phyloP scores from a whole-genome alignment of 2,888 invertebrate species.

The Iselma pallidipennis region DNA sequence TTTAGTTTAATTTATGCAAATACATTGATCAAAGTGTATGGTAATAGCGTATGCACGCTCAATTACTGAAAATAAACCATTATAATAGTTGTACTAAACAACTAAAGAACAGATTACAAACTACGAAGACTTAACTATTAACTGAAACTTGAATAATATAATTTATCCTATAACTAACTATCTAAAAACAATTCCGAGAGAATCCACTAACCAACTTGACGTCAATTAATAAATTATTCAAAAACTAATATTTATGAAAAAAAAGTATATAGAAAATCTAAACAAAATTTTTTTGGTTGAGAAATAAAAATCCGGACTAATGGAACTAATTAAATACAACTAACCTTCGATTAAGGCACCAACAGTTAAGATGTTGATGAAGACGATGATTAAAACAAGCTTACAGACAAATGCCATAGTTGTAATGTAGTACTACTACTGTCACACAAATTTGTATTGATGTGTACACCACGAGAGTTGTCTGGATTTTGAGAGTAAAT shows the following conservation, averaged over 20 bases:
- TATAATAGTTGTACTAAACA: not conserved
- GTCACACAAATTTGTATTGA: constrained; percentile 27
- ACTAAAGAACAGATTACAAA: not conserved
- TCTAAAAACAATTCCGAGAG: not conserved
- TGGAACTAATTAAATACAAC: constrained; percentile 5
- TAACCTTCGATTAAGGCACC: constrained; percentile 23
- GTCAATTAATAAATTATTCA: not conserved
- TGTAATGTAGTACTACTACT: not conserved
- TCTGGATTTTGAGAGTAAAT: constrained; percentile 43
- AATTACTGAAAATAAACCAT: constrained; percentile 1
- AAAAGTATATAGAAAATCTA: too few relatives aligned
- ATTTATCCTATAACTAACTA: not conserved
- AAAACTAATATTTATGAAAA: not conserved
- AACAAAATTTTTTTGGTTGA: too few relatives aligned
- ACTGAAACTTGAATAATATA: not conserved
- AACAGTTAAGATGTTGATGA: constrained; percentile 14
- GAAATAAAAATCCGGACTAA: constrained; percentile 4
- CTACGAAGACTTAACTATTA: not conserved
- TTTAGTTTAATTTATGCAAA: constrained; percentile 2
- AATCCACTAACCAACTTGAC: not conserved
- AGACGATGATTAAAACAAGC: constrained; percentile 18
- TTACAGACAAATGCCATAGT: constrained; percentile 24
- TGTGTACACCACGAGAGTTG: constrained; percentile 36
- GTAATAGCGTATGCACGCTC: not conserved
- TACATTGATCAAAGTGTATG: not conserved